Evolutionary conservation across 92 coral and sea anemone genomes (phyloP).

Genomic region (Palythoa caribaeorum): DNA sequence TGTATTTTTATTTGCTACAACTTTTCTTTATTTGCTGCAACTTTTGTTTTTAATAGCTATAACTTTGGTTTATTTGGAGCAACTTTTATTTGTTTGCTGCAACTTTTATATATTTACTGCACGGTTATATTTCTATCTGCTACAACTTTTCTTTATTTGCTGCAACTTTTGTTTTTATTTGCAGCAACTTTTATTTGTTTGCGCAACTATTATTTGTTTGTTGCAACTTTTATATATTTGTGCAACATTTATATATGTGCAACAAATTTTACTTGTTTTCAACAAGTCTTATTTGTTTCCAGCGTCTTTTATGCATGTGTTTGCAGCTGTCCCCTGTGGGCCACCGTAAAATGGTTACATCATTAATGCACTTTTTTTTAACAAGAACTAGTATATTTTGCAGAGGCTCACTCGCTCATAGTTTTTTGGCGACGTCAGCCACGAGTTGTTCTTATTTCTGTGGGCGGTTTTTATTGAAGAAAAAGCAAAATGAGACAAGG

Average conservation of each 20-base stretch:
- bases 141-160: not conserved
- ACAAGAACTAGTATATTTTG: too few relatives aligned
- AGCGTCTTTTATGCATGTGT: not conserved
- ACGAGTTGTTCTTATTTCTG: too few relatives aligned
- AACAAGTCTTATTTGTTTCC: not conserved
- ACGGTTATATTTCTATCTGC: not conserved
- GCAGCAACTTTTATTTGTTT: not conserved
- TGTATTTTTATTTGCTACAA: not conserved
- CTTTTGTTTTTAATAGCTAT: not conserved
- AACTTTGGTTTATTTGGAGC: not conserved
- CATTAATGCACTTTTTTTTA: too few relatives aligned
- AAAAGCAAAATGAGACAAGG: too few relatives aligned
- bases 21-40: not conserved
- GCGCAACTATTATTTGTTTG: not conserved
- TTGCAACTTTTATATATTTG: not conserved
- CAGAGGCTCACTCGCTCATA: too few relatives aligned
- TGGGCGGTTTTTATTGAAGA: too few relatives aligned
- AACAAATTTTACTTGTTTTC: not conserved
- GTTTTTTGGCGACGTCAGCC: too few relatives aligned
- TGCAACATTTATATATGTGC: not conserved
- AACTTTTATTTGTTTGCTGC: slow-evolving; percentile 12
- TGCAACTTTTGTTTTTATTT: slow-evolving; percentile 4
- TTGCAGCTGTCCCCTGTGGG: too few relatives aligned
- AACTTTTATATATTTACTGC: not conserved
- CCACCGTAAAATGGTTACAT: too few relatives aligned